Percentiles rank a stretch among this genome's conserved stretches.
Evolutionary conservation across 2,113 vertebrate species (phyloP).

Genomic region (Ptilorrhoa leucosticta): DNA sequence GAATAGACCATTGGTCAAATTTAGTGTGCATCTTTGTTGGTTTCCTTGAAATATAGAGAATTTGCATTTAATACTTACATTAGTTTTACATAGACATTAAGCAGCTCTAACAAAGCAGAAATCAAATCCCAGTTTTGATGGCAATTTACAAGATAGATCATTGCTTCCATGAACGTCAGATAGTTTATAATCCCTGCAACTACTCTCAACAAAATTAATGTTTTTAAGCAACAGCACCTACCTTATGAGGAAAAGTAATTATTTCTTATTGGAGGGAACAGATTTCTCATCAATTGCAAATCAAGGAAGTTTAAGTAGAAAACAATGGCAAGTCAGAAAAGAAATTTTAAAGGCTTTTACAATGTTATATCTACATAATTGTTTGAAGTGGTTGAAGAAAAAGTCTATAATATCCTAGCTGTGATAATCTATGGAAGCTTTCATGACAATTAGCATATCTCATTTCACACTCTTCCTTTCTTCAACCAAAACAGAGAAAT

Average conservation of each 20-base stretch:
- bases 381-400: not conserved
- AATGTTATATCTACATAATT: not conserved
- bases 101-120: not conserved
- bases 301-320: not conserved
- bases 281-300: not conserved
- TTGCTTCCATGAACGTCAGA: not conserved
- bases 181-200: not conserved
- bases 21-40: not conserved
- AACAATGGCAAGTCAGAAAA: not conserved
- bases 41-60: not conserved
- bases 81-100: not conserved
- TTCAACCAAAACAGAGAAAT: not conserved
- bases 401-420: not conserved
- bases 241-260: not conserved
- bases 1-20: not conserved
- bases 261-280: not conserved
- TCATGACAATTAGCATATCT: not conserved
- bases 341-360: not conserved
- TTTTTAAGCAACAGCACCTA: not conserved
- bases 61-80: not conserved
- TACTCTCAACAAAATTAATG: not conserved
- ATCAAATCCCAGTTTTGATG: not conserved
- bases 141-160: not conserved
- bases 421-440: not conserved
- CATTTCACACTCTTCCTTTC: not conserved